phyloP scores from a whole-genome alignment of 2,888 invertebrate genomes.

The Orthonevra nobilis region DNA sequence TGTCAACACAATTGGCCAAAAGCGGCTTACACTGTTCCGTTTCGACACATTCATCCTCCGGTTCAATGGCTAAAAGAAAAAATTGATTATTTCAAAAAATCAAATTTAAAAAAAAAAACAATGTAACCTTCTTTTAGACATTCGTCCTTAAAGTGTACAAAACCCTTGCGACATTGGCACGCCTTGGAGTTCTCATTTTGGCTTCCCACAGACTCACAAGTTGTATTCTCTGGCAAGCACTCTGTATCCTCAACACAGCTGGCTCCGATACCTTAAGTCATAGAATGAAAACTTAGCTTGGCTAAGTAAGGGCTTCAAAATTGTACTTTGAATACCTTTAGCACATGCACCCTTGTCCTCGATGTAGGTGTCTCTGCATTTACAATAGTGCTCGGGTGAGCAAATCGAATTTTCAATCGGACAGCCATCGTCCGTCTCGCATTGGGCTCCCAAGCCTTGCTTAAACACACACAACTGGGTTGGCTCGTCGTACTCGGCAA shows the following conservation, averaged over 20 bases:
- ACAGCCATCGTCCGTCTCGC: conserved; percentile 75
- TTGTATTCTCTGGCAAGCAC: conserved; percentile 74
- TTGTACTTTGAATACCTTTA: too few relatives aligned
- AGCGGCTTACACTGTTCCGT: conserved; percentile 79
- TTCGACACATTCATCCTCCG: conserved; percentile 77
- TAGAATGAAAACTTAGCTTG: too few relatives aligned
- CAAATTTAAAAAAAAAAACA: background rate
- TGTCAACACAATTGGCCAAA: conserved; percentile 76
- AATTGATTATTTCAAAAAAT: background rate
- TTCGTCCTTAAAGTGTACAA: conserved; percentile 77
- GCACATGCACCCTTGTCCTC: conserved; percentile 74
- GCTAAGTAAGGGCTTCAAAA: too few relatives aligned
- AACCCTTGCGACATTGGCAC: conserved; percentile 78
- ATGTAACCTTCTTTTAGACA: conserved; percentile 77
- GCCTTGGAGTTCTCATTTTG: conserved; percentile 72
- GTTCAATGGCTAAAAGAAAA: conserved; percentile 73
- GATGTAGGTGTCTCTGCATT: conserved; percentile 75
- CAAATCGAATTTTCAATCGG: conserved; percentile 76
- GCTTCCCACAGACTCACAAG: conserved; percentile 72
- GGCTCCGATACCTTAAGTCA: conserved; percentile 75
- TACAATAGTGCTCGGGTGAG: conserved; percentile 75
- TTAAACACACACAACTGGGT: conserved; percentile 77
- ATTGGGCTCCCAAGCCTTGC: conserved; percentile 76
- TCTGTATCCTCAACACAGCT: conserved; percentile 75
- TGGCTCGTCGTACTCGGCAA: conserved; percentile 76